A percentile compares a stretch with the other conserved stretches of the same genome.
phyloP scores from a whole-genome alignment of 2,888 invertebrate genomes.

The Dichetophora obliterata region DNA sequence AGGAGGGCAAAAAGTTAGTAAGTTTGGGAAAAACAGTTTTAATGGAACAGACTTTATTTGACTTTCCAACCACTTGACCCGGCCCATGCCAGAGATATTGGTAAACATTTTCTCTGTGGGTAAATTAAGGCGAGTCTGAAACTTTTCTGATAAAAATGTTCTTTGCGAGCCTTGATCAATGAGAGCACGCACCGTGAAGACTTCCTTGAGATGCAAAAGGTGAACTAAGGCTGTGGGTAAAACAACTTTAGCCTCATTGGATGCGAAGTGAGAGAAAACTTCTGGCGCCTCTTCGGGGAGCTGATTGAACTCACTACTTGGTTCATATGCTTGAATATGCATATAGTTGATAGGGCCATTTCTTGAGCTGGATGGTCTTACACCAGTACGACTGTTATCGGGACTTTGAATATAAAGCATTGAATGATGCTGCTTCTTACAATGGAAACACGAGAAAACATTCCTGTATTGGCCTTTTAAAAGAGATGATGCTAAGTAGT shows the following conservation, averaged over 20 bases:
- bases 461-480: too few species aligned
- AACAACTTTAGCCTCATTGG: neutral
- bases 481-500: neutral
- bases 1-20: neutral
- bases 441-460: neutral
- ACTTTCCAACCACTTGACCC: neutral
- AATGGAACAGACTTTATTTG: too few species aligned
- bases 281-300: neutral
- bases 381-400: neutral
- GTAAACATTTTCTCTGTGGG: constrained; percentile 11
- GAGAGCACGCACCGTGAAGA: constrained; percentile 30
- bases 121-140: neutral
- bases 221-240: constrained; percentile 4
- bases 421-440: neutral
- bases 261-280: neutral
- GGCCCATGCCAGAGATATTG: constrained; percentile 34
- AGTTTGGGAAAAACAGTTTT: neutral
- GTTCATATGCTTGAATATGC: neutral
- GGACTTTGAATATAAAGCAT: neutral
- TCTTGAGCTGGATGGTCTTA: neutral
- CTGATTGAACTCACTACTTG: neutral
- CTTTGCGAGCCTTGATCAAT: constrained; percentile 38
- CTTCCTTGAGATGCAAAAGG: constrained; percentile 5
- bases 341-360: neutral
- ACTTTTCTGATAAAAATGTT: constrained; percentile 22